Conservation (phyloP, 2,888 invertebrate species). For the Rotaria magnacalcarata region DNA sequence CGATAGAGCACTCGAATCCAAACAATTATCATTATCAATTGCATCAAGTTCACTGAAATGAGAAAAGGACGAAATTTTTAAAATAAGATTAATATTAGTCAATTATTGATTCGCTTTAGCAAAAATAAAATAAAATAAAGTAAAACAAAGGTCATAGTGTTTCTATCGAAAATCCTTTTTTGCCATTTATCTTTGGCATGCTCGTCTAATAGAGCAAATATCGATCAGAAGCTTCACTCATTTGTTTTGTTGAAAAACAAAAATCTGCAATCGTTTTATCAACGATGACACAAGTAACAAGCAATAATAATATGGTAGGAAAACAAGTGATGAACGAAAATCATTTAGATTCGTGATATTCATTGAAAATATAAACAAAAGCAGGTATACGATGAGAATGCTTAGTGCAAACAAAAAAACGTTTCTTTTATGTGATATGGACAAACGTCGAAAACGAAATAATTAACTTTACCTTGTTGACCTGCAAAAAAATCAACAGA, state of each 20-base stretch:
- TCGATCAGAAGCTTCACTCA: background rate
- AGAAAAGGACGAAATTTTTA: background rate
- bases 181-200: constrained; percentile 13
- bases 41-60: constrained; percentile 25
- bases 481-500: background rate
- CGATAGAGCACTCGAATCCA: background rate
- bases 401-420: background rate
- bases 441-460: background rate
- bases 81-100: background rate
- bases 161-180: background rate
- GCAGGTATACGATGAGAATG: background rate
- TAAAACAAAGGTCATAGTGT: background rate
- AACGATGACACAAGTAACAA: background rate
- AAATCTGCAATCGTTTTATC: no score
- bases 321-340: background rate
- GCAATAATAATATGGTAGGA: background rate
- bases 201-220: background rate
- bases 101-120: background rate
- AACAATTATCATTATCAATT: background rate
- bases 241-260: no score
- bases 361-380: background rate
- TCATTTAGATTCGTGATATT: background rate
- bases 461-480: background rate
- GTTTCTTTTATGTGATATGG: background rate
- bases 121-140: background rate